Conservation (phyloP, 2,113 vertebrate genomes). For the Podilymbus podiceps region DNA sequence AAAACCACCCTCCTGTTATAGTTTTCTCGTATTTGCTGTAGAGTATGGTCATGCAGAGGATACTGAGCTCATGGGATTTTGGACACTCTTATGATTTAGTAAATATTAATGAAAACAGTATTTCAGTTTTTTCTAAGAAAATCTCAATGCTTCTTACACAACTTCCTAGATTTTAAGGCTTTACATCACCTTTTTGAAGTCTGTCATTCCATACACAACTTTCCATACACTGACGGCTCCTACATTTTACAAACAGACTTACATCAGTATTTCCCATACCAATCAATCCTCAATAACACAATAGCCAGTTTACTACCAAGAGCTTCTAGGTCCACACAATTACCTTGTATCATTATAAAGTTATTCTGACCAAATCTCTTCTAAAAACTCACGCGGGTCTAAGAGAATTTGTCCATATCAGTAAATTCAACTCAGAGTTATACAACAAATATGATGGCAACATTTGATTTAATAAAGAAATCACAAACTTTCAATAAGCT, state of each 20-base stretch:
- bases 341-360: neutral
- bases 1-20: neutral
- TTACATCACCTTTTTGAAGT: neutral
- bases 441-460: neutral
- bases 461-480: neutral
- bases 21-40: neutral
- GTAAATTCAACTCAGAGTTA: neutral
- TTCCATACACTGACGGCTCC: neutral
- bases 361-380: neutral
- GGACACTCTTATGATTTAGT: neutral
- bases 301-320: neutral
- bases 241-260: neutral
- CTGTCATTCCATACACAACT: neutral
- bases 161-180: neutral
- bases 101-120: neutral
- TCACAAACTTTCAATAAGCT: neutral
- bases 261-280: neutral
- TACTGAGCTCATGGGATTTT: neutral
- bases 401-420: neutral
- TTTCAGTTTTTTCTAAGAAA: neutral
- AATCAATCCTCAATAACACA: accelerated
- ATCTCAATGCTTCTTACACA: neutral
- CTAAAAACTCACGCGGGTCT: neutral
- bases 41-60: neutral
- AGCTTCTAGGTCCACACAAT: neutral